phyloP scores from a whole-genome alignment of 2,888 invertebrate species.

The Orchesellides sinensis region DNA sequence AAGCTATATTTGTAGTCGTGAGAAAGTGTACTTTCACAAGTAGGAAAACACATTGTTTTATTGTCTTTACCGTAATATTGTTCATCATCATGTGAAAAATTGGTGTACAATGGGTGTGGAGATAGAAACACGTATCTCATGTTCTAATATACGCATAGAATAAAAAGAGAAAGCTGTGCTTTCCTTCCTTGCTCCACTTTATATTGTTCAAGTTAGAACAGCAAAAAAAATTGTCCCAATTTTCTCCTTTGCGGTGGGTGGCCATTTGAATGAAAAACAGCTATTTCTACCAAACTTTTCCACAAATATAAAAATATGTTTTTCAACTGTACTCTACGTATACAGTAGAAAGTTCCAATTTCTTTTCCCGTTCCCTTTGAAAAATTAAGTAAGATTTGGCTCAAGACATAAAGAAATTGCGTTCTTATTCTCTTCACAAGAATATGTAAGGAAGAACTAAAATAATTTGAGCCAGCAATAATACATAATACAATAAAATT shows the following conservation, averaged over 20 bases:
- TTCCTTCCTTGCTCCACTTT: not conserved
- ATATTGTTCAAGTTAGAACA: not conserved
- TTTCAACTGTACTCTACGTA: not conserved
- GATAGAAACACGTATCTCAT: not conserved
- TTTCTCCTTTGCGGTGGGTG: not conserved
- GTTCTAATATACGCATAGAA: not conserved
- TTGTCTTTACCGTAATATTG: not conserved
- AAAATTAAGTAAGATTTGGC: constrained; percentile 16
- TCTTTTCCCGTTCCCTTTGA: not conserved
- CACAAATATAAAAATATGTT: not conserved
- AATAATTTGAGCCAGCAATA: constrained; percentile 13
- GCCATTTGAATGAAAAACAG: not conserved
- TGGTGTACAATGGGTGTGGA: not conserved
- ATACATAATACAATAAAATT: constrained; percentile 29
- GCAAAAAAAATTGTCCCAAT: not conserved
- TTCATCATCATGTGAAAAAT: not conserved
- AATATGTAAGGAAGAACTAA: not conserved
- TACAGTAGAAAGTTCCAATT: not conserved
- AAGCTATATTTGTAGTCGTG: too few relatives aligned
- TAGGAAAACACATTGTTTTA: not conserved
- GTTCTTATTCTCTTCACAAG: not conserved
- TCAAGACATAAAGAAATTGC: not conserved
- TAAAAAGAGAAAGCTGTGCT: not conserved
- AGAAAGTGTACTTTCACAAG: not conserved
- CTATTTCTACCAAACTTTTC: not conserved